Evolutionary conservation across 1,140 invertebrate species (phyloP).

Genomic region (Polypedilum vanderplanki): DNA sequence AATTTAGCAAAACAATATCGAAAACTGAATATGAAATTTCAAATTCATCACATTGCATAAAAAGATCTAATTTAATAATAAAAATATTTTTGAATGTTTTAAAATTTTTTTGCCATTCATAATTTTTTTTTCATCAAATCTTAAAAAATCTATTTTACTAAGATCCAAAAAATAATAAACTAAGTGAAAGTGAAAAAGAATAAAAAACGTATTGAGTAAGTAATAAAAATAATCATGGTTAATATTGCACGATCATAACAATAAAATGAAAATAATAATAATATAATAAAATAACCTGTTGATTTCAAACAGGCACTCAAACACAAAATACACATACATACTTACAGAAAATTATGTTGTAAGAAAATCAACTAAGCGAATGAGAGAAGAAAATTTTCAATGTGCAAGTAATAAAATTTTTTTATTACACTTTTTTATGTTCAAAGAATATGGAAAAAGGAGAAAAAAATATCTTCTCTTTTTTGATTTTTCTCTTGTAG

Average conservation of each 20-base stretch:
- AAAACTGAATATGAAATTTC: too few species aligned
- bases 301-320: background rate
- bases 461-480: background rate
- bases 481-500: background rate
- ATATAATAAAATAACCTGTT: constrained; percentile 11
- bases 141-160: background rate
- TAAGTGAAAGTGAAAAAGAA: background rate
- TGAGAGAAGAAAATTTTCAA: background rate
- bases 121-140: background rate
- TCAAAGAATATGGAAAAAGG: background rate
- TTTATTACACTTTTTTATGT: background rate
- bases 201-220: constrained; percentile 7
- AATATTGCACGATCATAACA: constrained; percentile 28
- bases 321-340: too few species aligned
- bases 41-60: too few species aligned
- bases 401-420: background rate
- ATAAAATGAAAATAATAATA: constrained; percentile 24
- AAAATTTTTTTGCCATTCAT: too few species aligned
- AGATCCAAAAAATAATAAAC: background rate
- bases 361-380: too few species aligned
- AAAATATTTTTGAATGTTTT: too few species aligned
- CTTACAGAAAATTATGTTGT: too few species aligned
- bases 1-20: too few species aligned
- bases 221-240: constrained; percentile 22
- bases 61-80: too few species aligned